These are phyloP conservation scores for Leptinotarsa tumamoca DNA, from an alignment of 2,888 invertebrate species.

Conservation along the genomic window DNA sequence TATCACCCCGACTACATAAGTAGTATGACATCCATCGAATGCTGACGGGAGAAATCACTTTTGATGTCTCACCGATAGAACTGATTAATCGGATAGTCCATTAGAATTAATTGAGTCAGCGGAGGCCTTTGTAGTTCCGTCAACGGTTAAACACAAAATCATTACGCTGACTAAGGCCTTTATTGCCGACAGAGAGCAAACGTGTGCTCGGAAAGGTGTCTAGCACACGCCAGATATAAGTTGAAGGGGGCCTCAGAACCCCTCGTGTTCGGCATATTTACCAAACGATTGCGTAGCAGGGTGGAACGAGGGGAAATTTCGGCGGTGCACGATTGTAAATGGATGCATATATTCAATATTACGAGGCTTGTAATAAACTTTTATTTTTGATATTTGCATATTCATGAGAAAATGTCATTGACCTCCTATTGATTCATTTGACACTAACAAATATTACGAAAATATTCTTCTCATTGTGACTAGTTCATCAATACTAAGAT, in stretches of 20 bases:
- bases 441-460: neutral
- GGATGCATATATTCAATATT: slow-evolving; percentile 8
- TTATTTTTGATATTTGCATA: neutral
- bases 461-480: too few species aligned
- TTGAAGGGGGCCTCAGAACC: slow-evolving; percentile 9
- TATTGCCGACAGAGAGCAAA: slow-evolving; percentile 17
- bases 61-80: slow-evolving; percentile 36
- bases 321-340: neutral
- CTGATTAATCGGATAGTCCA: slow-evolving; percentile 43
- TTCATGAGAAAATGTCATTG: neutral
- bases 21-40: slow-evolving; percentile 25
- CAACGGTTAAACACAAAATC: slow-evolving; percentile 35
- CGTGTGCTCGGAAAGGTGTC: slow-evolving; percentile 23
- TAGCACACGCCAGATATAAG: slow-evolving; percentile 12
- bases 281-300: slow-evolving; percentile 16
- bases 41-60: slow-evolving; percentile 31
- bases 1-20: neutral
- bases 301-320: slow-evolving; percentile 5
- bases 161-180: slow-evolving; percentile 33
- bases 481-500: too few species aligned
- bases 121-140: slow-evolving; percentile 41
- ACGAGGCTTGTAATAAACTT: neutral
- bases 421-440: neutral
- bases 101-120: slow-evolving; percentile 45
- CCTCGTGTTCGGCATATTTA: slow-evolving; percentile 1